Evolutionary conservation across 2,797 vertebrate genomes (phyloP).

Genomic region (Lerista edwardsae): DNA sequence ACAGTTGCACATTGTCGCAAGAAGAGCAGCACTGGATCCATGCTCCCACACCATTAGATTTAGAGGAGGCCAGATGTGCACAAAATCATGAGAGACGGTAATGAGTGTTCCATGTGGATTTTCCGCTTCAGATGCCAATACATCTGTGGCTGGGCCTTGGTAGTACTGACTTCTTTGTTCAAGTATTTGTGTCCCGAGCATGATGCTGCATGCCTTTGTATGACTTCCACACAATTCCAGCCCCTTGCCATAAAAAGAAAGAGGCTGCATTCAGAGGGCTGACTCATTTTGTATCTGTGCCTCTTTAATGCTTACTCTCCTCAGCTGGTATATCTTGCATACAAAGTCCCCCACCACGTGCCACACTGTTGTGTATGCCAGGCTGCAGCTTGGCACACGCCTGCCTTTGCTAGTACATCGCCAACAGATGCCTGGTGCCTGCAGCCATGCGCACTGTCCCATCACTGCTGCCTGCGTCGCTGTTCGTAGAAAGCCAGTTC

Average conservation of each 20-base stretch:
- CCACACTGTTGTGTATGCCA: neutral
- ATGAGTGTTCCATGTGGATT: neutral
- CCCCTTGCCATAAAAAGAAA: no score
- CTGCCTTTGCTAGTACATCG: neutral
- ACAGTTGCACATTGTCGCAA: neutral
- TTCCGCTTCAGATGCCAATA: neutral
- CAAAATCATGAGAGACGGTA: neutral
- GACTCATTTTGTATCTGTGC: neutral
- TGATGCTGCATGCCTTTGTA: neutral
- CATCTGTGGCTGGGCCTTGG: neutral
- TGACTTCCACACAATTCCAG: neutral
- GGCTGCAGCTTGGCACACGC: neutral
- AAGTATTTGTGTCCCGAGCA: neutral
- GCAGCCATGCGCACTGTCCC: neutral
- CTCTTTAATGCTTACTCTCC: neutral
- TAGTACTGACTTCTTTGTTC: neutral
- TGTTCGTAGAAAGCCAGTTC: neutral
- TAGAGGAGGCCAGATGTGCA: neutral
- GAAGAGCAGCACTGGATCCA: neutral
- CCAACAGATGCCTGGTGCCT: conserved; percentile 7
- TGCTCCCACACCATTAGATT: neutral
- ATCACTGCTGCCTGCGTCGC: neutral
- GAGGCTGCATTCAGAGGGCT: neutral
- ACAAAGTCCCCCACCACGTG: neutral
- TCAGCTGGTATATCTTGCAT: neutral